Evolutionary conservation across 2,113 vertebrate species (phyloP).

Genomic region (Apistogramma diplotaenia): DNA sequence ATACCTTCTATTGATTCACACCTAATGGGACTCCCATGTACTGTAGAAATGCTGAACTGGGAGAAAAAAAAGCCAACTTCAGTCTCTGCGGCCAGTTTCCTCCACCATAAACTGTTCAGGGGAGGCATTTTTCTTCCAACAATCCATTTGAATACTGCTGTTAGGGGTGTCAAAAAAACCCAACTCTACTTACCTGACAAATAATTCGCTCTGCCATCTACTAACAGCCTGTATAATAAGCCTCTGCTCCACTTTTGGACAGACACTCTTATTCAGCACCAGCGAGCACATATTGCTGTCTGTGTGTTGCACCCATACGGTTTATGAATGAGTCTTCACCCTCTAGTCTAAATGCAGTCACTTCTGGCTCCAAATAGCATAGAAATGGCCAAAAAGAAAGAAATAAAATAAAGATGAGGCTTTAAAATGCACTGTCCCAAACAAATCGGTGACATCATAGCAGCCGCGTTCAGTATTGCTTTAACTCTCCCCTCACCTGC

Average conservation of each 20-base stretch:
- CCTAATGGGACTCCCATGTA: background rate
- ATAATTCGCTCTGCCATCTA: background rate
- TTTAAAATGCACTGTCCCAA: background rate
- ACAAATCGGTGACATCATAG: background rate
- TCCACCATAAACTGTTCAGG: background rate
- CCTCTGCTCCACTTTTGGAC: background rate
- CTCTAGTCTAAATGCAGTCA: background rate
- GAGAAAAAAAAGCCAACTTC: background rate
- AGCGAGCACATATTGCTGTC: background rate
- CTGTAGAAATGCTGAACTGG: background rate
- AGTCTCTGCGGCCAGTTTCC: background rate
- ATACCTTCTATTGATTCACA: background rate
- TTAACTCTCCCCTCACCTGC: constrained; percentile 80
- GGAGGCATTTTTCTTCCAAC: background rate
- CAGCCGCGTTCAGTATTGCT: background rate
- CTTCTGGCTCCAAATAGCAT: background rate
- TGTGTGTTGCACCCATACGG: background rate
- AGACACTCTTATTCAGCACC: background rate
- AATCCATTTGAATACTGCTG: too few species aligned
- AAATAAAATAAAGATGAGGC: background rate
- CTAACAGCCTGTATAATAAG: background rate
- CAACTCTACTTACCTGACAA: background rate
- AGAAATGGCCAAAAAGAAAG: background rate
- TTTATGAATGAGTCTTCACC: too few species aligned
- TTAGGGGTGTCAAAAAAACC: too few species aligned